phyloP scores from a whole-genome alignment of 1,140 invertebrate genomes.

The Atopsyche davidsoni region DNA sequence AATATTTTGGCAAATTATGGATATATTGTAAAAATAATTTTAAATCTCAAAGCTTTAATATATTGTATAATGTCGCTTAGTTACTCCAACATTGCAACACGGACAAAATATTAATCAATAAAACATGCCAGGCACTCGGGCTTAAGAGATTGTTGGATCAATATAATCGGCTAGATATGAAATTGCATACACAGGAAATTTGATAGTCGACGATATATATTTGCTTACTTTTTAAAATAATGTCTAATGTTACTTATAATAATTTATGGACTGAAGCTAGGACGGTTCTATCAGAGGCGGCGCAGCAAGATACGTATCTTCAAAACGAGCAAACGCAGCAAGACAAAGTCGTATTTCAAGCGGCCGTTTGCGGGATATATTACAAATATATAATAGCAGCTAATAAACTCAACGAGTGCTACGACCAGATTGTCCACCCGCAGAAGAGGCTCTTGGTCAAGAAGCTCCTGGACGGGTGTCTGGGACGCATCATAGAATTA shows the following conservation, averaged over 20 bases:
- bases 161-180: neutral
- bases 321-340: slow-evolving; percentile 56
- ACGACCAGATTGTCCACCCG: slow-evolving; percentile 88
- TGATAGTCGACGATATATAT: too few relatives aligned
- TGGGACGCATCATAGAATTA: slow-evolving; percentile 72
- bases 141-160: neutral
- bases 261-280: slow-evolving; percentile 60
- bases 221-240: slow-evolving; percentile 35
- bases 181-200: too few relatives aligned
- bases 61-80: too few relatives aligned
- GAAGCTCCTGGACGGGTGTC: slow-evolving; percentile 69
- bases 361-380: slow-evolving; percentile 58
- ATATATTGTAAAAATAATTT: too few relatives aligned
- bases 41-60: too few relatives aligned
- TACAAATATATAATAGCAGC: slow-evolving; percentile 74
- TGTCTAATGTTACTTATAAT: slow-evolving; percentile 70
- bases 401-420: slow-evolving; percentile 70
- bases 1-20: too few relatives aligned
- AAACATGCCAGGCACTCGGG: too few relatives aligned
- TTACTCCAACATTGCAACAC: too few relatives aligned
- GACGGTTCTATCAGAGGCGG: slow-evolving; percentile 55
- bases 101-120: too few relatives aligned
- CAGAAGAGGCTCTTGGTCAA: slow-evolving; percentile 80
- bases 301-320: slow-evolving; percentile 56
- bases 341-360: slow-evolving; percentile 54